These are phyloP conservation scores for Hestina assimilis DNA, from an alignment of 1,140 invertebrate species.

Conservation along the genomic window DNA sequence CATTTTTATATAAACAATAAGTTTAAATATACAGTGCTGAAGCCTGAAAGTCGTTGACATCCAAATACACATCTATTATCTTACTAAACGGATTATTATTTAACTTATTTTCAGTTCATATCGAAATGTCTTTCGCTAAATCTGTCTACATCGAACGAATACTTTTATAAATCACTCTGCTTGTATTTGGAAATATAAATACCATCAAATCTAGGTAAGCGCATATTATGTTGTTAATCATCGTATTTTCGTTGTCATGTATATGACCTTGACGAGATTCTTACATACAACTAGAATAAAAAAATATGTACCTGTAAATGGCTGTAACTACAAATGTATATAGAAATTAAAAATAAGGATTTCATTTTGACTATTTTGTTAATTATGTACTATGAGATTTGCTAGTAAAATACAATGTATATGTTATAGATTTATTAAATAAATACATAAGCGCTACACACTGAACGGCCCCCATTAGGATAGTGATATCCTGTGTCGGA, in stretches of 20 bases:
- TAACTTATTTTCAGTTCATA: slow-evolving; percentile 12
- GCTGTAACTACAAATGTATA: too few species aligned
- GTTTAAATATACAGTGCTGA: not conserved
- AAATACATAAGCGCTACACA: too few species aligned
- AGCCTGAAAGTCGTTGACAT: not conserved
- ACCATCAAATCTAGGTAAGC: slow-evolving; percentile 7
- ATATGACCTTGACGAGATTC: slow-evolving; percentile 14
- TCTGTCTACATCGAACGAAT: slow-evolving; percentile 1
- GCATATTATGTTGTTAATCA: slow-evolving; percentile 9
- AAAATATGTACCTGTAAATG: too few species aligned
- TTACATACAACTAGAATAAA: not conserved
- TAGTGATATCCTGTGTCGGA: too few species aligned
- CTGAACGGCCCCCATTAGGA: too few species aligned
- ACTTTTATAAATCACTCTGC: slow-evolving; percentile 1
- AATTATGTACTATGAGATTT: too few species aligned
- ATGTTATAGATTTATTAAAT: too few species aligned
- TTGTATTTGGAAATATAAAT: not conserved
- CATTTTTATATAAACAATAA: not conserved
- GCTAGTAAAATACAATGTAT: too few species aligned
- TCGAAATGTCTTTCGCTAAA: slow-evolving; percentile 18
- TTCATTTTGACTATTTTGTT: too few species aligned
- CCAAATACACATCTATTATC: not conserved
- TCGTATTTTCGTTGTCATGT: slow-evolving; percentile 7
- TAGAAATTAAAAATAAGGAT: too few species aligned
- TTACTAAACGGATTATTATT: not conserved